Evolutionary conservation across 2,888 invertebrate species (phyloP).

Genomic region (Blera fallax): DNA sequence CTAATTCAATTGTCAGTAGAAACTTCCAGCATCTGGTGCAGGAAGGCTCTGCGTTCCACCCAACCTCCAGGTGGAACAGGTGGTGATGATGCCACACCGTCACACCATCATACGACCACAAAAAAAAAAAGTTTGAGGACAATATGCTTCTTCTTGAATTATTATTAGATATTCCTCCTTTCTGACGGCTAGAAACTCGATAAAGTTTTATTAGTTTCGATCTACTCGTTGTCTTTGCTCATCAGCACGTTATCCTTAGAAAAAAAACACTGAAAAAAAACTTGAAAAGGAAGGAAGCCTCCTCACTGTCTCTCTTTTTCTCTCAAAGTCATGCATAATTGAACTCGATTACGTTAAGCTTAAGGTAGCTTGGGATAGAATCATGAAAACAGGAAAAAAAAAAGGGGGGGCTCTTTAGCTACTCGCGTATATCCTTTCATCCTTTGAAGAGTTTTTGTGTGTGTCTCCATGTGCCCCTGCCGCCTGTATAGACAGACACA

Average conservation of each 20-base stretch:
- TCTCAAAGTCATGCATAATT: conserved; percentile 67
- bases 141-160: conserved; percentile 55
- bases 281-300: not conserved
- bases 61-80: conserved; percentile 31
- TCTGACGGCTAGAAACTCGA: conserved; percentile 44
- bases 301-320: not conserved
- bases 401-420: conserved; percentile 24
- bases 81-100: conserved; percentile 25
- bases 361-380: conserved; percentile 59
- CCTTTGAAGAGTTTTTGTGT: conserved; percentile 29
- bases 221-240: conserved; percentile 45
- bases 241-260: conserved; percentile 64
- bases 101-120: not conserved
- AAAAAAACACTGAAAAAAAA: conserved; percentile 19
- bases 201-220: conserved; percentile 72
- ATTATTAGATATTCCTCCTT: conserved; percentile 65
- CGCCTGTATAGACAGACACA: no score
- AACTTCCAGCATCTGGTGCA: conserved; percentile 43
- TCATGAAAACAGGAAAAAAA: conserved; percentile 34
- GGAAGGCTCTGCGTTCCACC: conserved; percentile 23
- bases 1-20: conserved; percentile 54
- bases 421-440: conserved; percentile 35
- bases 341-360: conserved; percentile 71
- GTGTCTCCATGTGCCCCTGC: not conserved
- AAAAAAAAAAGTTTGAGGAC: conserved; percentile 49